A percentile compares a stretch with the other conserved stretches of the same genome.
phyloP scores from a whole-genome alignment of 2,113 vertebrate genomes.

The Melospiza georgiana region DNA sequence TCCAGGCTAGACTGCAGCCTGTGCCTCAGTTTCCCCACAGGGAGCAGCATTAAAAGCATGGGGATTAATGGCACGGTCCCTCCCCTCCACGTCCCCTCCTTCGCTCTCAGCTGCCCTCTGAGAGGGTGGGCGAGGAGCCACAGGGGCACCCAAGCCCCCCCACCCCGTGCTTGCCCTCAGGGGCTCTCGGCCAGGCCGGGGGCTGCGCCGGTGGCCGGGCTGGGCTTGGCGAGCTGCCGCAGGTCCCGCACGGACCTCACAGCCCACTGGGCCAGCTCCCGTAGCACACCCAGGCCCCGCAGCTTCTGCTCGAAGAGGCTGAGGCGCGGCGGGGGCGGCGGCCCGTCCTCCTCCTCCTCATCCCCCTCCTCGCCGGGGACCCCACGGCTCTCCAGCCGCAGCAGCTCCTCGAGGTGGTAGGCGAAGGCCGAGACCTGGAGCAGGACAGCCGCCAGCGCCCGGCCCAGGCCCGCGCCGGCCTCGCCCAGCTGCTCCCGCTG shows the following conservation, averaged over 20 bases:
- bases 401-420: slow-evolving; percentile 75
- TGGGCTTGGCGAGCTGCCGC: slow-evolving; percentile 57
- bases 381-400: slow-evolving; percentile 59
- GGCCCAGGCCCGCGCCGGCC: slow-evolving; percentile 38
- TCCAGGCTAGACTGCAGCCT: rapidly evolving
- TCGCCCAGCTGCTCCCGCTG: slow-evolving; percentile 68
- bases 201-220: background rate
- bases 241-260: slow-evolving; percentile 71
- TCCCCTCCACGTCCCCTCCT: rapidly evolving
- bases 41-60: background rate
- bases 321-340: background rate
- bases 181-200: background rate
- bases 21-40: background rate
- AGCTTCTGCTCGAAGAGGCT: slow-evolving; percentile 74
- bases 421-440: slow-evolving; percentile 73
- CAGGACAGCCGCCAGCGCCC: slow-evolving; percentile 45
- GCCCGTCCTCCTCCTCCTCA: background rate
- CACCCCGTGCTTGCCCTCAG: rapidly evolving
- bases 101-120: background rate
- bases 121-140: background rate
- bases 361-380: background rate
- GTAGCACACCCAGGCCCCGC: slow-evolving; percentile 74
- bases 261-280: slow-evolving; percentile 74
- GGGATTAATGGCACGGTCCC: background rate
- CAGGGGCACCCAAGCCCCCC: background rate